These are phyloP conservation scores for Oryzias sinensis DNA, from an alignment of 2,797 vertebrate species.

Conservation along the genomic window DNA sequence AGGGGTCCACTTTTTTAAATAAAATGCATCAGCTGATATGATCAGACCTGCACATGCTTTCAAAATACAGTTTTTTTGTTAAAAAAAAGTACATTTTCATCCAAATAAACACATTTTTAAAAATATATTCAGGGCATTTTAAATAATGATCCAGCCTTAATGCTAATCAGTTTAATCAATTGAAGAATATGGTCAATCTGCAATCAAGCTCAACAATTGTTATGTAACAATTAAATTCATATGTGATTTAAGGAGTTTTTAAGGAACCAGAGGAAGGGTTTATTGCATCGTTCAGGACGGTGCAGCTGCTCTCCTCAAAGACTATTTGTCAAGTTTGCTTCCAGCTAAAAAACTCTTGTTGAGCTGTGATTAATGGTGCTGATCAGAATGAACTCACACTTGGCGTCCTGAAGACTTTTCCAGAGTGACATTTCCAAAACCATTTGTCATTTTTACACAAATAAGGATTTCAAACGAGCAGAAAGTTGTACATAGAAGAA, in stretches of 20 bases:
- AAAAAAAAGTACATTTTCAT: background rate
- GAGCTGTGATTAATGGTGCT: conserved; percentile 17
- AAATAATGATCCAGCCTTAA: background rate
- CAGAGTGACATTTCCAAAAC: too few species aligned
- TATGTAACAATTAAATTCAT: too few species aligned
- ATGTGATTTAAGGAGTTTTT: background rate
- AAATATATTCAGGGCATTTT: background rate
- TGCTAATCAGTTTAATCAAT: too few species aligned
- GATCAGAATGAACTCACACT: background rate
- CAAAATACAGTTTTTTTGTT: conserved; percentile 4
- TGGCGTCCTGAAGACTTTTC: background rate
- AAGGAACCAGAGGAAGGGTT: conserved; percentile 26
- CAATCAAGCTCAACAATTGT: too few species aligned
- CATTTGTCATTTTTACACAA: background rate
- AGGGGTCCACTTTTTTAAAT: conserved; percentile 65
- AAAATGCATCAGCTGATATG: conserved; percentile 71
- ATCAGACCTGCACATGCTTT: conserved; percentile 57
- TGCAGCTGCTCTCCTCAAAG: background rate
- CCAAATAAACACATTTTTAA: background rate
- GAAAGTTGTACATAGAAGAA: background rate
- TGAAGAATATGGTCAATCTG: too few species aligned
- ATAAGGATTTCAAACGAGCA: background rate
- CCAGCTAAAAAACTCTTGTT: background rate
- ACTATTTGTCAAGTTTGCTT: background rate
- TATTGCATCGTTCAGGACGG: background rate